phyloP scores from a whole-genome alignment of 2,888 invertebrate genomes.

The Meiosimyza platycephala region DNA sequence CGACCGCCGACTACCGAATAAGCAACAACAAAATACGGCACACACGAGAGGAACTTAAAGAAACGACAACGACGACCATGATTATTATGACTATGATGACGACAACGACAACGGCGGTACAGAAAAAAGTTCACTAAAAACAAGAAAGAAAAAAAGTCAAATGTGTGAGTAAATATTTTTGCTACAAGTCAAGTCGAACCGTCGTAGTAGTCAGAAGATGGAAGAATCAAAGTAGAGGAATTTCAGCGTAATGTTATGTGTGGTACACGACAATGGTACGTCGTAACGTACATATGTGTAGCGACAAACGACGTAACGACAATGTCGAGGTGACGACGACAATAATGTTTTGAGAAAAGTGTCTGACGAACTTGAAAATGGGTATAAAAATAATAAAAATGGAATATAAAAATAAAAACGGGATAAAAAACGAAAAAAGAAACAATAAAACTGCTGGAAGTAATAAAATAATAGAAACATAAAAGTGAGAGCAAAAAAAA shows the following conservation, averaged over 20 bases:
- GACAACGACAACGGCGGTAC: slow-evolving; percentile 14
- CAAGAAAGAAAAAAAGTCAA: neutral
- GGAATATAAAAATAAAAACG: slow-evolving; percentile 33
- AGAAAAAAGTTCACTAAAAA: slow-evolving; percentile 21
- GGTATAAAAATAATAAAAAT: slow-evolving; percentile 41
- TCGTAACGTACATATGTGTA: slow-evolving; percentile 23
- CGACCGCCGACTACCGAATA: neutral
- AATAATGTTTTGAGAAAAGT: slow-evolving; percentile 30
- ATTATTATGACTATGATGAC: neutral
- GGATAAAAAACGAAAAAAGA: slow-evolving; percentile 5
- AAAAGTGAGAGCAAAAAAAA: neutral
- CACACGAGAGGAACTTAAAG: neutral
- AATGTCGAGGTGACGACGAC: slow-evolving; percentile 18
- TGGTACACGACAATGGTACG: slow-evolving; percentile 12
- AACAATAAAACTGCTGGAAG: slow-evolving; percentile 4
- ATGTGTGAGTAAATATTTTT: neutral
- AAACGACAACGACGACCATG: neutral
- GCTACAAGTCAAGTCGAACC: neutral
- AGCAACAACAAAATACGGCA: neutral
- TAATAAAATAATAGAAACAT: neutral
- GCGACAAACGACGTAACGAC: slow-evolving; percentile 15
- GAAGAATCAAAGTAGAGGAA: slow-evolving; percentile 19
- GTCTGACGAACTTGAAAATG: slow-evolving; percentile 46
- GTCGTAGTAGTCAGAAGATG: neutral
- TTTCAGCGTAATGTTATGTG: slow-evolving; percentile 13